These are phyloP conservation scores for Chrysolina haemoptera DNA, from an alignment of 2,888 invertebrate species.

Conservation along the genomic window DNA sequence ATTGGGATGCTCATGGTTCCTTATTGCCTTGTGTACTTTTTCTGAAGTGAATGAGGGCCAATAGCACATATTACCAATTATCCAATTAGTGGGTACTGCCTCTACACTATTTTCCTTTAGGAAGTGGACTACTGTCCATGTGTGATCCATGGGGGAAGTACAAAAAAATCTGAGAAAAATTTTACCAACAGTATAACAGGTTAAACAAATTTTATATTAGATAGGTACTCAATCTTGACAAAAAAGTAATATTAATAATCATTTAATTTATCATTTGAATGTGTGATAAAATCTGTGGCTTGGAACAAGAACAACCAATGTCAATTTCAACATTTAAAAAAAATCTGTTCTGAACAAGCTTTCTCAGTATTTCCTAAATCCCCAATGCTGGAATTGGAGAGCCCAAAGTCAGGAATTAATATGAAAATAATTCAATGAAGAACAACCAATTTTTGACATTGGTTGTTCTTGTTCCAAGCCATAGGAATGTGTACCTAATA, in stretches of 20 bases:
- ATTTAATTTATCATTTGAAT: background rate
- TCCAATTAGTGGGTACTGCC: constrained; percentile 28
- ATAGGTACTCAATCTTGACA: constrained; percentile 2
- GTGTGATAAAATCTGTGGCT: too few species aligned
- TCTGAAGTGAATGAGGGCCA: constrained; percentile 20
- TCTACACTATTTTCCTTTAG: constrained; percentile 13
- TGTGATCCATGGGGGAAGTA: constrained; percentile 7
- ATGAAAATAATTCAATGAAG: too few species aligned
- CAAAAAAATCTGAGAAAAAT: constrained; percentile 8
- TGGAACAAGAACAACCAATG: too few species aligned
- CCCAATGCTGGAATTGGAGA: too few species aligned
- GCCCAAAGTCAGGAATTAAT: too few species aligned
- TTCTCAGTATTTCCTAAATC: too few species aligned
- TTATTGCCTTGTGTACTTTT: constrained; percentile 12
- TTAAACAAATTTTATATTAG: background rate
- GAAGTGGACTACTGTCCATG: constrained; percentile 27
- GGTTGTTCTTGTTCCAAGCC: too few species aligned
- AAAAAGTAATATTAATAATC: background rate
- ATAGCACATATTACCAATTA: constrained; percentile 26
- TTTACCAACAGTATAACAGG: constrained; percentile 9
- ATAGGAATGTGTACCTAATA: too few species aligned
- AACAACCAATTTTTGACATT: too few species aligned
- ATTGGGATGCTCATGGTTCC: constrained; percentile 15
- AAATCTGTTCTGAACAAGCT: too few species aligned
- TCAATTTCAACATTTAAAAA: too few species aligned